Evolutionary conservation across 2,113 vertebrate genomes (phyloP), one percentile per base, ranked within the genome.

Genomic region (Glaucomys volans): DNA sequence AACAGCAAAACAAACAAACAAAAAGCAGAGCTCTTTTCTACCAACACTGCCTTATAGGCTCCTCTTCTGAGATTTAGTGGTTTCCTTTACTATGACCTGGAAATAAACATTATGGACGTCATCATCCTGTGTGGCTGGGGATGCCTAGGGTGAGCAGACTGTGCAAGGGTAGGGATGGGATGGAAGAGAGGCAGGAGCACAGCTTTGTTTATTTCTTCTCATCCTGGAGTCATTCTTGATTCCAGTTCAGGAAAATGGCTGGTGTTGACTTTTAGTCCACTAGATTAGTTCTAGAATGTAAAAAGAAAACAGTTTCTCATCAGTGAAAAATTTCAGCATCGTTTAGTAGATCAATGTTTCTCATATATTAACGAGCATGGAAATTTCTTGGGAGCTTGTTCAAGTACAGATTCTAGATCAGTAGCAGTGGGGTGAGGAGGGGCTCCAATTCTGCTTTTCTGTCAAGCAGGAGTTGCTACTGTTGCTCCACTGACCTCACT

Each of bases 51-150:
- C 35, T 72, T 71, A 35, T 32, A 76, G 24, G 2, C 18, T 81
- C n/a, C 32, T 85, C 32, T 69, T 91, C 74, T 92, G 52, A 94
- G 50, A 89, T 86, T 57, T 69, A 69, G 14, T 80, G 28, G 94
- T 59, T 2, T 28, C 6, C 47, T 18, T 42, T 30, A 11, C 8
- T 9, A 13, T 69, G 14, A 40, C 44, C 67, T 91, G n/a, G 50
- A 42, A 8, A 28, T 42, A 80, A 74, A 54, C 20, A 12, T 26
- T 44, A 17, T 2, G 5, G 22, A 47, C 24, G 32, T 67, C 14
- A 40, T 17, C 10, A 24, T 74, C 79, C 64, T 57, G 0, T 2
- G 1, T 35, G 47, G 54, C 16, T 77, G 28, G 5, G 54, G 8
- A 59, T 18, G 13, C 6, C 30, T 2, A 6, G 2, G 4, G n/a